Evolutionary conservation across 2,113 vertebrate species (phyloP).

Genomic region (Myocastor coypus): DNA sequence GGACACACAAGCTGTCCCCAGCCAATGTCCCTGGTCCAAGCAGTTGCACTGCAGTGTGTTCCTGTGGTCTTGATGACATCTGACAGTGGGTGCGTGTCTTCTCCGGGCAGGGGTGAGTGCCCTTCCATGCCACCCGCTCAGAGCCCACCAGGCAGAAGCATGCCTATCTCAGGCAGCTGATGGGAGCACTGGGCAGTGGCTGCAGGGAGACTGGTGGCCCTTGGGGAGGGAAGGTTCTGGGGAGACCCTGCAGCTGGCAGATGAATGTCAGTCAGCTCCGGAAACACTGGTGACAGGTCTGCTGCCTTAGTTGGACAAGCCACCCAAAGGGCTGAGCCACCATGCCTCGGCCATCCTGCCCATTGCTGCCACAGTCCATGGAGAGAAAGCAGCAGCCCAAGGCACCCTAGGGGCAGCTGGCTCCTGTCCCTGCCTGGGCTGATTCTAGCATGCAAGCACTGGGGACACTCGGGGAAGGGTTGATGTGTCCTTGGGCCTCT

Average conservation of each 20-base stretch:
- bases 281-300: not conserved
- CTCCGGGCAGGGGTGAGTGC: not conserved
- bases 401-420: not conserved
- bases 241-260: not conserved
- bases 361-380: not conserved
- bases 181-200: too few relatives aligned
- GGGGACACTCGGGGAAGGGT: not conserved
- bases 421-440: not conserved
- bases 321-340: not conserved
- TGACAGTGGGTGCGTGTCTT: not conserved
- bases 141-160: not conserved
- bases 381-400: not conserved
- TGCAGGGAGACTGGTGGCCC: not conserved
- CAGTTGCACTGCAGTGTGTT: not conserved
- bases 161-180: fast-evolving
- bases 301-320: not conserved
- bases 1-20: not conserved
- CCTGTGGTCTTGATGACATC: not conserved
- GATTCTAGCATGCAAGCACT: not conserved
- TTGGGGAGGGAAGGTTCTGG: too few relatives aligned
- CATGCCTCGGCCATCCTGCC: not conserved
- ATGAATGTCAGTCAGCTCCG: not conserved
- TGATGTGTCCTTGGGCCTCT: not conserved
- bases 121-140: not conserved
- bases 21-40: not conserved